Evolutionary conservation across 2,888 invertebrate genomes (phyloP).

Genomic region (Drosophila prostipennis): DNA sequence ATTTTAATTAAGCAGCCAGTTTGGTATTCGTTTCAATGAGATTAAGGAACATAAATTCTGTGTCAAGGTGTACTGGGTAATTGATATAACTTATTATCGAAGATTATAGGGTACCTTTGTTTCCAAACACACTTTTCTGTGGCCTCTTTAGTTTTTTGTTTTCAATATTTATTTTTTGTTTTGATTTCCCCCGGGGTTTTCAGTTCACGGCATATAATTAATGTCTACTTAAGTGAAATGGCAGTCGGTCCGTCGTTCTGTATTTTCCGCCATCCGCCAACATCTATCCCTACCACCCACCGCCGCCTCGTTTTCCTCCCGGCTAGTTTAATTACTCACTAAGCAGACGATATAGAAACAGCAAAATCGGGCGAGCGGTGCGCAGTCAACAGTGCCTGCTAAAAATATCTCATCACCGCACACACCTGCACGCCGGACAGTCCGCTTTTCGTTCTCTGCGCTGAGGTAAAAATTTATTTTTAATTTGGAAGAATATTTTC

Average conservation of each 20-base stretch:
- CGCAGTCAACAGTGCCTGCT: conserved; percentile 60
- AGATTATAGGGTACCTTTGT: neutral
- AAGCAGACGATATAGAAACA: conserved; percentile 59
- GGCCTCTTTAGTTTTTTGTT: conserved; percentile 1
- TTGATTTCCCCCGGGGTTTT: conserved; percentile 16
- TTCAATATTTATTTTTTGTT: conserved; percentile 16
- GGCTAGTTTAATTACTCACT: conserved; percentile 76
- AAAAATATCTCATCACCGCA: conserved; percentile 67
- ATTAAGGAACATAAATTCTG: neutral
- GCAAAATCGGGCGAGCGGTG: conserved; percentile 66
- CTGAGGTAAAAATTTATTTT: conserved; percentile 77
- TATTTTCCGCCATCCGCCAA: conserved; percentile 14
- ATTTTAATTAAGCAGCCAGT: neutral
- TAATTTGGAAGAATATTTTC: conserved; percentile 75
- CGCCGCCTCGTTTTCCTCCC: neutral
- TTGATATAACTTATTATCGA: neutral
- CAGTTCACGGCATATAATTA: conserved; percentile 62
- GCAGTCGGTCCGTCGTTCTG: conserved; percentile 51
- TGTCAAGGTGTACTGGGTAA: conserved; percentile 1
- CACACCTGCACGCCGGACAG: conserved; percentile 63
- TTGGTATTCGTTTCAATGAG: neutral
- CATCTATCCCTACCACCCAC: neutral
- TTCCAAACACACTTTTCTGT: neutral
- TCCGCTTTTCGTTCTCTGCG: conserved; percentile 32
- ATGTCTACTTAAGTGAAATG: conserved; percentile 77